Evolutionary conservation across 2,113 vertebrate species (phyloP).

Genomic region (Capreolus pygargus): DNA sequence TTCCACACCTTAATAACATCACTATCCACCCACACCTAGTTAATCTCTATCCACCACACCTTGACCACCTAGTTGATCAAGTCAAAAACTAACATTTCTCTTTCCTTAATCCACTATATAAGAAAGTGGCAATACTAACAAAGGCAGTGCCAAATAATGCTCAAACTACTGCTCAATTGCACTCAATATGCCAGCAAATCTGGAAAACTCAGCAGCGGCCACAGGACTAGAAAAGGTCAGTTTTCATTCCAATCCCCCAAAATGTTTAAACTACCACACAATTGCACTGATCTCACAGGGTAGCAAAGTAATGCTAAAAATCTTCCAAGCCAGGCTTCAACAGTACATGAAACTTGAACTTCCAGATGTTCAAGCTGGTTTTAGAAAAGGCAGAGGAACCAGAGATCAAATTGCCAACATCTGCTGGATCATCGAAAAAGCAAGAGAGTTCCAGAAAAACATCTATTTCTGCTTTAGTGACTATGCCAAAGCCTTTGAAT

Average conservation of each 20-base stretch:
- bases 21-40: background rate
- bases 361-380: background rate
- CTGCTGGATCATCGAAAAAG: background rate
- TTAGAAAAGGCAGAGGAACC: background rate
- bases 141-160: background rate
- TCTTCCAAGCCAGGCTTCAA: background rate
- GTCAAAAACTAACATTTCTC: background rate
- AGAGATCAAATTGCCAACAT: background rate
- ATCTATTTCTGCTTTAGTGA: background rate
- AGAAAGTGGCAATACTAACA: background rate
- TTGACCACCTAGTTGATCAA: background rate
- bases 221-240: too few species aligned
- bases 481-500: background rate
- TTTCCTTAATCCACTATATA: background rate
- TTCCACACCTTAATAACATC: background rate
- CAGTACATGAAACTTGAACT: background rate
- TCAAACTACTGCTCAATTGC: background rate
- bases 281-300: background rate
- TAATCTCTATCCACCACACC: background rate
- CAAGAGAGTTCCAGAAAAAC: background rate
- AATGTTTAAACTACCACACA: background rate
- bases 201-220: too few species aligned
- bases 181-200: too few species aligned
- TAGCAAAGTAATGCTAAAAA: background rate
- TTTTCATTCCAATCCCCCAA: background rate